These are phyloP conservation scores for Microctenopoma steveboyesi DNA, from an alignment of 2,797 vertebrate genomes.

Conservation along the genomic window DNA sequence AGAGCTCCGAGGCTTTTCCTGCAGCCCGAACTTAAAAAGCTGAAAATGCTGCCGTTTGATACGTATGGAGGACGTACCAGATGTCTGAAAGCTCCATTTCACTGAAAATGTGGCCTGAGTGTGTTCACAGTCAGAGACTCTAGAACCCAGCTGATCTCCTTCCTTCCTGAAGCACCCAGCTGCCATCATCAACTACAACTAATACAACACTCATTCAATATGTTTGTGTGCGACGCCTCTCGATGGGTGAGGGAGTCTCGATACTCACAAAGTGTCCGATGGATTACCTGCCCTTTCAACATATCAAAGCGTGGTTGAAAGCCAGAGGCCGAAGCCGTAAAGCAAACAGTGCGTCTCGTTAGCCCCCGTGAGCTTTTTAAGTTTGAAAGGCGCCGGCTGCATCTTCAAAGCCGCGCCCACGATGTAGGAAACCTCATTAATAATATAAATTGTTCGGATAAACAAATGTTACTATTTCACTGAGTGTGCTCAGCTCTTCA, in stretches of 20 bases:
- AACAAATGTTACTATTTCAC: neutral
- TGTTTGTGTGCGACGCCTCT: neutral
- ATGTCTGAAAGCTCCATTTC: conserved; percentile 24
- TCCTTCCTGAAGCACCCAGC: conserved; percentile 25
- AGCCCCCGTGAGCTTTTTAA: no score
- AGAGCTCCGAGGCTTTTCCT: conserved; percentile 26
- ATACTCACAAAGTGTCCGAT: neutral
- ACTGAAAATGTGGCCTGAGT: neutral
- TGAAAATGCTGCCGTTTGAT: conserved; percentile 52
- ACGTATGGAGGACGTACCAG: conserved; percentile 23
- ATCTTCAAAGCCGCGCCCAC: neutral
- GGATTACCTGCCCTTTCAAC: conserved; percentile 1
- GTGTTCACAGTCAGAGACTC: conserved; percentile 39
- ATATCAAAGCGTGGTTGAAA: neutral
- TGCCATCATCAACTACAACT: conserved; percentile 28
- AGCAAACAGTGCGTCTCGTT: neutral
- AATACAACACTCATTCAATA: conserved; percentile 8
- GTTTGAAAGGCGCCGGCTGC: neutral
- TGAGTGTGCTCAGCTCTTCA: neutral
- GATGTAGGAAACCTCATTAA: neutral
- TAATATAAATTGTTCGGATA: neutral
- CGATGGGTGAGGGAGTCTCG: neutral
- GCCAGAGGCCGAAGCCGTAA: neutral
- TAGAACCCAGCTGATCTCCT: conserved; percentile 55
- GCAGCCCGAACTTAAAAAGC: conserved; percentile 42